Base-by-base conservation (phyloP, 30 jellyfish, hydroid and myxozoan genomes). In the Cassiopea andromeda region DNA sequence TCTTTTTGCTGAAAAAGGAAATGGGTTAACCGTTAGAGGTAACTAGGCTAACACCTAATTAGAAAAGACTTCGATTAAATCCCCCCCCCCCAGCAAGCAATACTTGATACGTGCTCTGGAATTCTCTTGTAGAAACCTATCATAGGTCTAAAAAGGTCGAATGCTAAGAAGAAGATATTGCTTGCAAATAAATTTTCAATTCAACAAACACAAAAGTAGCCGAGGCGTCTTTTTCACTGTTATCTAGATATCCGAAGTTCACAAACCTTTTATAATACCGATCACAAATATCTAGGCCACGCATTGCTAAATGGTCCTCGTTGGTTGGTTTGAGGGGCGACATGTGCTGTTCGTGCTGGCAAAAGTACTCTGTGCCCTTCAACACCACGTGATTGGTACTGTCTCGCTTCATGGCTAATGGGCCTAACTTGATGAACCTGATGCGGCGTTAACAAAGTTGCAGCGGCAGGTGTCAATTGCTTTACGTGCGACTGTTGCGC, bases 281-380 rank as follows among this genome's bases (percentile, higher is more conserved):
- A n/a, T 60, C 81, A 64, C 7, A 16, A 15, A 54, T 44, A 85
- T 45, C 87, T 60, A n/a, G 84, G 81, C 46, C 74, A 54, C 82
- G 68, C 7, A 73, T 77, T 54, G 7, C 93, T 68, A 13, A 73
- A 68, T 7, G 93, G 83, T 54, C 89, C 46, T 64, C 89, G 82
- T 17, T 71, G 68, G 57, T 73, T 86, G 89, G 71, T 16, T 66
- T 75, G 83, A 9, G 79, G 79, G 50, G 15, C 19, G 79, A 70
- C 18, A n/a, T n/a, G 54, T 7, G 54, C 9, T 70, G 54, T 70
- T 70, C 54, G 45, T 15, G 93, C 84, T 69, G 60, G 27, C 44
- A 75, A 8, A 45, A 60, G 85, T 74, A 78, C 71, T 16, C 69
- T 67, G 44, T 77, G 82, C 58, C 83, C 77, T 19, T 3, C 18